Percentiles rank a stretch among this genome's conserved stretches.
phyloP scores from a whole-genome alignment of 2,888 invertebrate species.

The Erebia ligea region DNA sequence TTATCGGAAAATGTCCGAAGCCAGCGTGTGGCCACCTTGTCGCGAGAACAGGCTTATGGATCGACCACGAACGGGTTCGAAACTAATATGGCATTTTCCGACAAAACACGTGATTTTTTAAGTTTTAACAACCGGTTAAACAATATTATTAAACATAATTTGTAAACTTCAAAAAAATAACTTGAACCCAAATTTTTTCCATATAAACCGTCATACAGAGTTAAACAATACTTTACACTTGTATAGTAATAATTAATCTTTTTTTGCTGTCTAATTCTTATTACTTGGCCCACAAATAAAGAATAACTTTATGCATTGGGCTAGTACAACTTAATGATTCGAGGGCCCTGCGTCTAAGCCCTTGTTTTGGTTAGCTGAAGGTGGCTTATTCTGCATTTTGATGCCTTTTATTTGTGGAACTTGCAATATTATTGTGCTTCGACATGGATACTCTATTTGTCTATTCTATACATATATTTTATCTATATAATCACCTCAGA shows the following conservation, averaged over 20 bases:
- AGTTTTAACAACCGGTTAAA: too few species aligned
- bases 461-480: neutral
- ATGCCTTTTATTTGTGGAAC: conserved; percentile 26
- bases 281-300: conserved; percentile 40
- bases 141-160: too few species aligned
- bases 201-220: neutral
- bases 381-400: conserved; percentile 31
- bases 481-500: too few species aligned
- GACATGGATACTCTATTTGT: conserved; percentile 1
- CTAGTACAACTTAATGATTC: conserved; percentile 60
- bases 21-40: too few species aligned
- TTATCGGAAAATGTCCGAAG: too few species aligned
- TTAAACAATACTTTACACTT: neutral
- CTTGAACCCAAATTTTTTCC: neutral
- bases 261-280: conserved; percentile 7
- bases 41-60: too few species aligned
- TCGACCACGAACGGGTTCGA: too few species aligned
- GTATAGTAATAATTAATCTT: neutral
- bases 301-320: conserved; percentile 52
- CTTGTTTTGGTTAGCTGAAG: conserved; percentile 56
- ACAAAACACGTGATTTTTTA: too few species aligned
- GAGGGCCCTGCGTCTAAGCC: conserved; percentile 53
- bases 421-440: conserved; percentile 7
- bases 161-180: too few species aligned
- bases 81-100: too few species aligned